These are phyloP conservation scores for Palythoa grandiflora DNA, from an alignment of 92 coral and sea anemone genomes.

Conservation along the genomic window DNA sequence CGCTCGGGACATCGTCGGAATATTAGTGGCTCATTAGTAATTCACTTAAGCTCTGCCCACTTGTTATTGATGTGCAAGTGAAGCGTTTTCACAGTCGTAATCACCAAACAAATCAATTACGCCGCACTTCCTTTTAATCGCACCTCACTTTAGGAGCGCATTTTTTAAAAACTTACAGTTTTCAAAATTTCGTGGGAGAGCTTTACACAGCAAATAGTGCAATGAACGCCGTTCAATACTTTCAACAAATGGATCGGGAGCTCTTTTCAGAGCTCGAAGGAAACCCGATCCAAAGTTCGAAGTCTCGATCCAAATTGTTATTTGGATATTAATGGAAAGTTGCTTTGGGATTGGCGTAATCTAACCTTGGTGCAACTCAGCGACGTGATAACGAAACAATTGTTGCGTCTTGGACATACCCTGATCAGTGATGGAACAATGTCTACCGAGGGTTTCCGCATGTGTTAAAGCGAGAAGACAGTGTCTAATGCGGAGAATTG, in stretches of 20 bases:
- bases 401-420: neutral
- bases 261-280: slow-evolving; percentile 4
- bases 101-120: neutral
- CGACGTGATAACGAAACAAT: neutral
- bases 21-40: neutral
- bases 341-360: slow-evolving; percentile 1
- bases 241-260: neutral
- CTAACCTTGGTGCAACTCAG: slow-evolving; percentile 1
- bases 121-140: slow-evolving; percentile 10
- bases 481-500: neutral
- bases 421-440: neutral
- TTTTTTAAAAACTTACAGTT: neutral
- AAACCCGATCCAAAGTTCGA: slow-evolving; percentile 3
- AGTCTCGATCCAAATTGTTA: neutral
- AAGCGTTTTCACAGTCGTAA: neutral
- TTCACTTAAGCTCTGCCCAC: slow-evolving; percentile 16
- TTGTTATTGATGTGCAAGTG: slow-evolving; percentile 11
- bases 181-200: slow-evolving; percentile 6
- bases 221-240: neutral
- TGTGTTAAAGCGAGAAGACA: neutral
- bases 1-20: neutral
- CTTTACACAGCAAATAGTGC: slow-evolving; percentile 1
- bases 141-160: slow-evolving; percentile 14
- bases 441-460: neutral
- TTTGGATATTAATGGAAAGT: slow-evolving; percentile 1